Conservation (phyloP, 2,113 vertebrate species). For the Pterocles orientalis region DNA sequence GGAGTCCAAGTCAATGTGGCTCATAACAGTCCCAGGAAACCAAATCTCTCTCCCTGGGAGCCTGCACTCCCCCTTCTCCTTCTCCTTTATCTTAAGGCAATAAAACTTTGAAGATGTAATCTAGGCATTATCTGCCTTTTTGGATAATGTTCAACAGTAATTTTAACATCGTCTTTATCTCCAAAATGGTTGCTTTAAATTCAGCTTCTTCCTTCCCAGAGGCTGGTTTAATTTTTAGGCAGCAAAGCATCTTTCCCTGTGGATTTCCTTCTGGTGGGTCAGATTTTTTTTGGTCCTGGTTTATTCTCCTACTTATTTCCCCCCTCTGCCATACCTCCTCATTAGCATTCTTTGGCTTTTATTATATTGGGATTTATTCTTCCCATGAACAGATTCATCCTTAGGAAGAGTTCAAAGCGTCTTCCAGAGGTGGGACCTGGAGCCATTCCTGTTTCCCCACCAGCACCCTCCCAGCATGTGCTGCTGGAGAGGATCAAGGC, state of each 20-base stretch:
- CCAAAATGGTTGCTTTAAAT: constrained; percentile 22
- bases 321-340: neutral
- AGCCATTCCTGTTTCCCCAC: neutral
- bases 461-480: neutral
- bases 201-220: neutral
- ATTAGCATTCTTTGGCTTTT: neutral
- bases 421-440: neutral
- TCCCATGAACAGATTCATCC: neutral
- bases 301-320: neutral
- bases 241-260: neutral
- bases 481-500: neutral
- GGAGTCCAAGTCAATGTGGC: neutral
- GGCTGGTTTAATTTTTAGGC: neutral
- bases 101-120: constrained; percentile 49
- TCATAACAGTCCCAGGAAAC: neutral
- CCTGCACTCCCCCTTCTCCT: neutral
- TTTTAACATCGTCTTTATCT: constrained; percentile 36
- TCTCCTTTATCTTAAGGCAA: constrained; percentile 14
- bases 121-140: constrained; percentile 56
- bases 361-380: neutral
- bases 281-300: neutral
- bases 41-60: neutral
- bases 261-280: neutral
- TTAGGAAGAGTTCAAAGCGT: neutral
- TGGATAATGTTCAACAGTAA: constrained; percentile 52